phyloP scores from a whole-genome alignment of 2,888 invertebrate species.

The Marronus borbonicus region DNA sequence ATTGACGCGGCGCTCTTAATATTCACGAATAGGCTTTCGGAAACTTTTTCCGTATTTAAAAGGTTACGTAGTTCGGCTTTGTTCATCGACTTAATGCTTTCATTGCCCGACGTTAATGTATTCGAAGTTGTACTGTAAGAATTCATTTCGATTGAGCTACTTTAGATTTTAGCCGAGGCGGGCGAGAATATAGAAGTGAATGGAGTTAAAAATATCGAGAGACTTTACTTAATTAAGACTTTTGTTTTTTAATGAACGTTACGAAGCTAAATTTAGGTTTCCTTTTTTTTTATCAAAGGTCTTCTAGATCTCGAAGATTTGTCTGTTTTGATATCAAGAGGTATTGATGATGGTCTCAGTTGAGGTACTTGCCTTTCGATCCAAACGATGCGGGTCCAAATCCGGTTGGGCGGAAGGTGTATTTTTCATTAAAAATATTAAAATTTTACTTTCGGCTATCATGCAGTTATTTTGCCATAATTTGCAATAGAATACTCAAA shows the following conservation, averaged over 20 bases:
- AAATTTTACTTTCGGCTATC: too few relatives aligned
- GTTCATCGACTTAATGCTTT: not conserved
- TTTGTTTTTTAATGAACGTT: not conserved
- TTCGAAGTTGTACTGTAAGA: conserved; percentile 5
- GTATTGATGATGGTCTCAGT: too few relatives aligned
- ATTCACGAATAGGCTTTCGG: not conserved
- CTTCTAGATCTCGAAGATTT: not conserved
- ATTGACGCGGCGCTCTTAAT: conserved; percentile 19
- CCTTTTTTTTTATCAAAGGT: not conserved
- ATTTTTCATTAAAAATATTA: too few relatives aligned
- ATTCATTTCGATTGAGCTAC: not conserved
- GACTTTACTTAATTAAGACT: not conserved
- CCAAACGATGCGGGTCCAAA: too few relatives aligned
- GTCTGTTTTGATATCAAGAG: too few relatives aligned
- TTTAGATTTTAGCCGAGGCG: not conserved
- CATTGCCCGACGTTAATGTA: conserved; percentile 11
- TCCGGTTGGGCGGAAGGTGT: too few relatives aligned
- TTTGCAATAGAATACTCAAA: too few relatives aligned
- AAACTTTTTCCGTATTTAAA: conserved; percentile 16
- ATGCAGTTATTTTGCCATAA: too few relatives aligned
- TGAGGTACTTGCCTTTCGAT: too few relatives aligned
- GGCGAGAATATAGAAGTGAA: not conserved
- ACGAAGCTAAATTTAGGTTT: not conserved
- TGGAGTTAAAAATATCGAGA: not conserved
- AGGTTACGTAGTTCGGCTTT: not conserved